Evolutionary conservation across 2,888 invertebrate genomes (phyloP).

Genomic region (Phytoseiulus persimilis): DNA sequence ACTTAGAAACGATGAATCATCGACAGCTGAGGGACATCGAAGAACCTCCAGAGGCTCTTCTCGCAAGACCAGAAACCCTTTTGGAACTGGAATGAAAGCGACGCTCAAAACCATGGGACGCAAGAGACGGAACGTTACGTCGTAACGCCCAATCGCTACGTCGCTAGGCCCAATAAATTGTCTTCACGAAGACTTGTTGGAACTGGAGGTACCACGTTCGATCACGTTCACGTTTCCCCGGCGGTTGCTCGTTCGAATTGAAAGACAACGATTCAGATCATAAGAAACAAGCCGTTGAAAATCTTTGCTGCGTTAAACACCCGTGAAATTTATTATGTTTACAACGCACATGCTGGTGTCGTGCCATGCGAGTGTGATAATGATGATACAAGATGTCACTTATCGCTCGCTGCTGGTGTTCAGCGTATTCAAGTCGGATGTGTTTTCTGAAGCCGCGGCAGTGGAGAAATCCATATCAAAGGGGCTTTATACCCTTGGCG

Average conservation of each 20-base stretch:
- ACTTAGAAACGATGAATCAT: not conserved
- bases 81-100: not conserved
- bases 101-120: not conserved
- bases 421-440: not conserved
- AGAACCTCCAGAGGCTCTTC: not conserved
- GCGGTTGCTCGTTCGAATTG: not conserved
- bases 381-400: not conserved
- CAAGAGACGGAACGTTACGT: too few relatives aligned
- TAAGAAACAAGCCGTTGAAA: not conserved
- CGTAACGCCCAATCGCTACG: too few relatives aligned
- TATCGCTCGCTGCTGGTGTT: not conserved
- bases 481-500: too few relatives aligned
- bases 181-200: too few relatives aligned
- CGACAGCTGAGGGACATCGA: not conserved
- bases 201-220: too few relatives aligned
- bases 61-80: not conserved
- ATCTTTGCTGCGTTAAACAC: not conserved
- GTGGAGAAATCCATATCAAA: too few relatives aligned
- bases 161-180: too few relatives aligned
- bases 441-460: not conserved
- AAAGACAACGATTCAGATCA: not conserved
- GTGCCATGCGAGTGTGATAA: not conserved
- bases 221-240: too few relatives aligned
- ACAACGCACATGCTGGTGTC: not conserved
- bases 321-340: not conserved